phyloP scores from a whole-genome alignment of 2,113 vertebrate species.

The Hippocampus mohnikei region DNA sequence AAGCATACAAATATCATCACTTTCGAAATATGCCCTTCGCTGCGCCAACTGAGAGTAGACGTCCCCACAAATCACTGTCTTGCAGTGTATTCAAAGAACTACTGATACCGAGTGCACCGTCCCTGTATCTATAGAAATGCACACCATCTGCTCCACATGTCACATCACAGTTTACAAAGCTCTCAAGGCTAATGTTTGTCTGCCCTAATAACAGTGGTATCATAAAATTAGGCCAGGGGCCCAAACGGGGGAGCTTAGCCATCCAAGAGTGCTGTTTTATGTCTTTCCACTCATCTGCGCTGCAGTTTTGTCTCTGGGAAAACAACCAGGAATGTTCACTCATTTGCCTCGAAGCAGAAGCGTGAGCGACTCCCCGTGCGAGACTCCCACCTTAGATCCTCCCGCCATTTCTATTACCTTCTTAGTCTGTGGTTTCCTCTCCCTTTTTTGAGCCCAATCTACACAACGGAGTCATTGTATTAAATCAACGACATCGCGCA shows the following conservation, averaged over 20 bases:
- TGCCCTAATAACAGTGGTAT: conserved; percentile 10
- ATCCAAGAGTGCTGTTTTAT: conserved; percentile 33
- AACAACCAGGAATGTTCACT: conserved; percentile 50
- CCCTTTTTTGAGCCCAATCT: conserved; percentile 9
- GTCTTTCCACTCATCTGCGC: conserved; percentile 45
- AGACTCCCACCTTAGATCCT: neutral
- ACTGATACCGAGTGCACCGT: too few relatives aligned
- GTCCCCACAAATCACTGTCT: too few relatives aligned
- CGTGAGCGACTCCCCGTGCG: conserved; percentile 5
- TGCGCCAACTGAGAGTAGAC: too few relatives aligned
- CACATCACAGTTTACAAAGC: neutral
- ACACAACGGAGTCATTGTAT: conserved; percentile 12
- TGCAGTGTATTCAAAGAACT: too few relatives aligned
- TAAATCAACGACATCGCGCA: conserved; percentile 25
- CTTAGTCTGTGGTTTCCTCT: conserved; percentile 9
- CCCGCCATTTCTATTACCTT: neutral
- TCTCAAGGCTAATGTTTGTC: neutral
- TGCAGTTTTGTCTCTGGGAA: conserved; percentile 58
- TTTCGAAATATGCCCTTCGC: too few relatives aligned
- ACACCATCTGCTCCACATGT: too few relatives aligned
- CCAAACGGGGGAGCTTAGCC: conserved; percentile 19
- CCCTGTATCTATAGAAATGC: neutral
- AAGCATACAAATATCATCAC: too few relatives aligned
- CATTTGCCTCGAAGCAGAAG: conserved; percentile 20
- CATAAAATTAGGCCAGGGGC: conserved; percentile 45